Evolutionary conservation across 1,140 invertebrate genomes (phyloP).

Genomic region (Brachionus rotundiformis): DNA sequence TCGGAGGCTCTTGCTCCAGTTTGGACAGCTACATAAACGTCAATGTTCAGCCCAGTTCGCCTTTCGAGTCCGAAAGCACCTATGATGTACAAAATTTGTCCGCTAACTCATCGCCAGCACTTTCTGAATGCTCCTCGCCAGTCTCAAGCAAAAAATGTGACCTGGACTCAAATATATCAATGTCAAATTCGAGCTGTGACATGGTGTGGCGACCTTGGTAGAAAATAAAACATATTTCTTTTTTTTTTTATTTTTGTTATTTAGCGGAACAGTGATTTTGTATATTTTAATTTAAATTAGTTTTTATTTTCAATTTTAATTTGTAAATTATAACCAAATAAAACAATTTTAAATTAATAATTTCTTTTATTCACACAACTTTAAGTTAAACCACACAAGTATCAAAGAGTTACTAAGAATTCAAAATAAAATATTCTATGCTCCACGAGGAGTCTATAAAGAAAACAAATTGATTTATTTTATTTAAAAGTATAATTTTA

Average conservation of each 20-base stretch:
- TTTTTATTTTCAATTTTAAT: background rate
- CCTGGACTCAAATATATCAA: background rate
- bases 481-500: no score
- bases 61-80: background rate
- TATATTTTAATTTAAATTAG: conserved; percentile 8
- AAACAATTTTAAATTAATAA: background rate
- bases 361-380: background rate
- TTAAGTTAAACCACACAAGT: no score
- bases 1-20: conserved; percentile 28
- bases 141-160: conserved; percentile 22
- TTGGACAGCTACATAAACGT: conserved; percentile 17
- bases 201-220: conserved; percentile 41
- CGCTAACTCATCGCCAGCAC: conserved; percentile 3
- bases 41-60: background rate
- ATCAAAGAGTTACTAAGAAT: no score
- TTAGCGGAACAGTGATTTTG: conserved; percentile 45
- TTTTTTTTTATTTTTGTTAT: background rate
- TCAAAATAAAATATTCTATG: no score
- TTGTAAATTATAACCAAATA: conserved; percentile 36
- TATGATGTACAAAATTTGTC: conserved; percentile 40
- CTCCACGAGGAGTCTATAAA: no score
- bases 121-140: background rate
- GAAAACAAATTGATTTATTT: background rate
- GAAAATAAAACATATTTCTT: background rate
- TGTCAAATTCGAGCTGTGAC: conserved; percentile 27